Base-by-base conservation (phyloP, 2,797 vertebrate genomes). In the Muscicapa comitata region DNA sequence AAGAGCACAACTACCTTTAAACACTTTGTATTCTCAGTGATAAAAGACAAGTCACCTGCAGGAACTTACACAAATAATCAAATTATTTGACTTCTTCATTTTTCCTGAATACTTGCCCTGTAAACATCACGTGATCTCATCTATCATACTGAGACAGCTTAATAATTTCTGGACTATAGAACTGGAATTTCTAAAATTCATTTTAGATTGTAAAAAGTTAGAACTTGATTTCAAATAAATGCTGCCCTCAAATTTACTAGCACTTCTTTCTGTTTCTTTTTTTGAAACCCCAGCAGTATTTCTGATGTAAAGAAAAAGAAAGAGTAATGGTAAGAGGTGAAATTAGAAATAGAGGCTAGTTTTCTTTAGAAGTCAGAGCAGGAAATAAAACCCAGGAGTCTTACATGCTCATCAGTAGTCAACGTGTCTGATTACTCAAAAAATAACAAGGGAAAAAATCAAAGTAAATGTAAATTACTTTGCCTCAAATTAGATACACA, bases 391-490 rank as follows among this genome's bases (percentile, higher is more conserved):
- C n/a, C 68, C 65, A 58, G 26, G 53, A 66, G 7, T 43, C 43
- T 29, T 26, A 4, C 0, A 2, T 42, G 43, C 42, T 80, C 43
- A 29, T 87, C 45, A 63, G 11, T 7, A 86, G 13, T 61, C 47
- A 53, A 23, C 4, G 31, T 40, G 19, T 79, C 54, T 72, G n/a
- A 45, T 35, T 62, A 50, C 16, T 75, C 51, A 54, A 78, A 76
- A 16, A 67, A 70, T 17, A 87, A n/a, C 26, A 54, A 25, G 23
- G 11, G 10, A 68, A 59, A 63, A 68, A 65, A 53, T 53, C 20
- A 50, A 83, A 92, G 42, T 18, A 73, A 40, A 88, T 33, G 19
- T 48, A 83, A 88, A 58, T 73, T 37, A 58, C 21, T 84, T 86
- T n/a, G n/a, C 23, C 24, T 66, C 68, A 61, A 57, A 66, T 80